These are phyloP conservation scores for Dascillus cervinus DNA, from an alignment of 2,888 invertebrate genomes.

Conservation along the genomic window DNA sequence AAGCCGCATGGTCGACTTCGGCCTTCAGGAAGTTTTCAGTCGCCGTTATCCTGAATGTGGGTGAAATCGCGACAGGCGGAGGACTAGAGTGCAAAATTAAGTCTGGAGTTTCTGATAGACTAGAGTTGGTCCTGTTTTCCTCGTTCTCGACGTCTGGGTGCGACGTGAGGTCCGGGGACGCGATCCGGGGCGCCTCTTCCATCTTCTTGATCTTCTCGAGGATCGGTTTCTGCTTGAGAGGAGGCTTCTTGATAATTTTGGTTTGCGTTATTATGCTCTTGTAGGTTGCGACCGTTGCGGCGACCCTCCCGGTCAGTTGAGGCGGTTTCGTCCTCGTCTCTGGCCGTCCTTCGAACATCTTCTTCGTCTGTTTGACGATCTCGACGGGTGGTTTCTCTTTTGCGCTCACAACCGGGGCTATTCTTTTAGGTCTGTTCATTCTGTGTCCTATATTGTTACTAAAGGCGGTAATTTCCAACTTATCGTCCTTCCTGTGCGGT, in stretches of 20 bases:
- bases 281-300: conserved; percentile 56
- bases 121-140: conserved; percentile 21
- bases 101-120: conserved; percentile 43
- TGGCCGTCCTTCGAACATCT: conserved; percentile 71
- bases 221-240: conserved; percentile 42
- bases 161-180: conserved; percentile 8
- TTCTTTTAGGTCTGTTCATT: conserved; percentile 50
- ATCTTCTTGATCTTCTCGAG: conserved; percentile 13
- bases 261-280: conserved; percentile 55
- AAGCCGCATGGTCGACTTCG: conserved; percentile 16
- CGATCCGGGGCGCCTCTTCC: neutral
- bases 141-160: conserved; percentile 33
- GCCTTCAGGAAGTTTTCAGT: conserved; percentile 18
- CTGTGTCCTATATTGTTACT: conserved; percentile 13
- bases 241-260: conserved; percentile 38
- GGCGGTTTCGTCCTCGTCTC: conserved; percentile 47
- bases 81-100: conserved; percentile 42
- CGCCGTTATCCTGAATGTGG: conserved; percentile 13
- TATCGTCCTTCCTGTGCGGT: conserved; percentile 19
- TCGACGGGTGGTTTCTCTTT: conserved; percentile 82
- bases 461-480: conserved; percentile 15
- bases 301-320: conserved; percentile 52
- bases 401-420: conserved; percentile 58
- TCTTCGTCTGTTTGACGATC: conserved; percentile 77
- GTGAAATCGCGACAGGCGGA: conserved; percentile 10